Evolutionary conservation across 2,113 vertebrate genomes (phyloP), one percentile per base, ranked within the genome.

Genomic region (Syngnathus typhle): DNA sequence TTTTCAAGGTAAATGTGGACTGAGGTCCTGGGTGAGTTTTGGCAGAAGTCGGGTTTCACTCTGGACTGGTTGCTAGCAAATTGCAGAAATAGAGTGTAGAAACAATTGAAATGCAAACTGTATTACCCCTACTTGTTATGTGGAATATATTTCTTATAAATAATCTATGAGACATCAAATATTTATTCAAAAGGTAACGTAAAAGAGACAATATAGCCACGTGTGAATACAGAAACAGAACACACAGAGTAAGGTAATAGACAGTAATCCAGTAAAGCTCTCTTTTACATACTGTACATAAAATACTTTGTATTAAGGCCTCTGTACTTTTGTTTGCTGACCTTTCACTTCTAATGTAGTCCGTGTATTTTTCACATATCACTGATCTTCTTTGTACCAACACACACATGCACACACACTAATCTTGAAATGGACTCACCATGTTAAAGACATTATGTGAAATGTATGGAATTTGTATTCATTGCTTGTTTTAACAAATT

Each of bases 71-170:
- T 19, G 2, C 49, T 19, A 21, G 49, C 49, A 19, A 52, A 52
- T 52, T 13, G 13, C 44, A 47, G 44, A 47, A 32, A 32, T 32
- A 32, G 3, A 32, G 27, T 32, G 3, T 32, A 32, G 27, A 32
- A 32, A 32, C 27, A 32, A 88, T 74, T 75, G 69, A 88, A 90
- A 90, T 80, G 75, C 87, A 88, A 82, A 84, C 72, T 65, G 66
- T 72, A 83, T 87, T 86, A 89, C 84, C 88, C 88, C 84, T 86
- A 82, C 84, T 44, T 84, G 68, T 87, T 88, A 86, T 87, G 87
- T 89, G 84, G 87, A 86, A 82, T 80, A 75, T 32, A 70, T 75
- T 71, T 85, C 74, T 84, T 81, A 87, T 88, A 77, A 90, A 89
- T 89, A 88, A 88, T 84, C 87, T 77, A 90, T 88, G 77, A 76